Evolutionary conservation across 92 coral and sea anemone genomes (phyloP), one percentile per base, ranked within the genome.

Genomic region (Palythoa caribaeorum): DNA sequence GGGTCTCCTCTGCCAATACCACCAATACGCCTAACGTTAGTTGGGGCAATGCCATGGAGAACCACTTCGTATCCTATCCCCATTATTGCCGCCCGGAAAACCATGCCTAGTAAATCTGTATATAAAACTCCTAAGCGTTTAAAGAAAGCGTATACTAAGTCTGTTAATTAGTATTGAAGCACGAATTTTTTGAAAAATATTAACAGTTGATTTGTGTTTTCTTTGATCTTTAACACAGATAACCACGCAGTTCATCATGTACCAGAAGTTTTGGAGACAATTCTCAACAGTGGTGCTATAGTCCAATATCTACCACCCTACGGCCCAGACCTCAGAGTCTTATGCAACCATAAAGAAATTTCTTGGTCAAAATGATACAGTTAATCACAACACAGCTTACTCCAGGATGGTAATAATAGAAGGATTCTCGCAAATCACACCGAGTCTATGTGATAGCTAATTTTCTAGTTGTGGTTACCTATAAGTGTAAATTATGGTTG

Each of bases 171-270:
- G n/a, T 71, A 71, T 38, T 71, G 76, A 36, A 71, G 37, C 47
- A 21, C 76, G 51, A 38, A 72, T 14, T 72, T 51, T 72, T 72
- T 38, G 51, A 28, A 70, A 28, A 28, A 28, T 70, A 69, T 3
- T 36, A 70, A 28, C 47, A 13, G 39, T 70, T 38, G 47, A 70
- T 70, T 70, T 38, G 47, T 70, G 74, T 70, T 70, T 38, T 38
- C 39, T 28, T 70, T 70, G 48, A 28, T 70, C 16, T 70, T 73
- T 83, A 11, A 28, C 66, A 36, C 53, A 87, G 90, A 87, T 63
- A 87, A 87, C 73, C 85, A 87, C 37, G 84, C 90, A 51, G 85
- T 87, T 6, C 90, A 87, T 65, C 85, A 87, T 78, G 90, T 87
- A n/a, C 59, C 60, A 14, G 77, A 87, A 55, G 85, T 77, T 17